phyloP scores from a whole-genome alignment of 2,888 invertebrate genomes.

The Zonitis immaculata region DNA sequence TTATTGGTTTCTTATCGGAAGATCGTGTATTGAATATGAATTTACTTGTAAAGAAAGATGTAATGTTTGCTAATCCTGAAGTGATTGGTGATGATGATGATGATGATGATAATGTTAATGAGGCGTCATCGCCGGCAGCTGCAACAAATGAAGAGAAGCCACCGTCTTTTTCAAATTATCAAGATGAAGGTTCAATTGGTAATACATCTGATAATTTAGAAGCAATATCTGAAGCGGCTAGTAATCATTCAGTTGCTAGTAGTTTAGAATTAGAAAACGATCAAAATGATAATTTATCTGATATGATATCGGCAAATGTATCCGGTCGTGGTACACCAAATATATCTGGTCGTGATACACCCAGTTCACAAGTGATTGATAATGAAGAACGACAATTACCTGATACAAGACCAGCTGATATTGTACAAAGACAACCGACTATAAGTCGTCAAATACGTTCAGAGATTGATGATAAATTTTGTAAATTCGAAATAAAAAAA shows the following conservation, averaged over 20 bases:
- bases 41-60: conserved; percentile 37
- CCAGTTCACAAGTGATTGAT: conserved; percentile 84
- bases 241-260: conserved; percentile 91
- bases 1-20: conserved; percentile 55
- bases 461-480: conserved; percentile 97
- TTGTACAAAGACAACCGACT: conserved; percentile 50
- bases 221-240: conserved; percentile 92
- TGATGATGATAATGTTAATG: background rate
- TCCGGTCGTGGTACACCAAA: conserved; percentile 92
- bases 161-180: too few species aligned
- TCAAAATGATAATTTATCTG: conserved; percentile 91
- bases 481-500: conserved; percentile 94
- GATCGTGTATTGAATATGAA: conserved; percentile 58
- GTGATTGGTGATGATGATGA: conserved; percentile 3
- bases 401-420: conserved; percentile 36
- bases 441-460: conserved; percentile 77
- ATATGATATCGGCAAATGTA: conserved; percentile 95
- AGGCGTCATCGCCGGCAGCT: background rate
- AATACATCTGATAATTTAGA: conserved; percentile 92
- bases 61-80: conserved; percentile 22
- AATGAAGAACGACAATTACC: conserved; percentile 43
- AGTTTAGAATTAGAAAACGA: conserved; percentile 81
- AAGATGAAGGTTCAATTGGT: conserved; percentile 88
- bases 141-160: too few species aligned
- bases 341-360: conserved; percentile 94